Evolutionary conservation across 1,140 invertebrate genomes (phyloP).

Genomic region (Drosophila carrolli): DNA sequence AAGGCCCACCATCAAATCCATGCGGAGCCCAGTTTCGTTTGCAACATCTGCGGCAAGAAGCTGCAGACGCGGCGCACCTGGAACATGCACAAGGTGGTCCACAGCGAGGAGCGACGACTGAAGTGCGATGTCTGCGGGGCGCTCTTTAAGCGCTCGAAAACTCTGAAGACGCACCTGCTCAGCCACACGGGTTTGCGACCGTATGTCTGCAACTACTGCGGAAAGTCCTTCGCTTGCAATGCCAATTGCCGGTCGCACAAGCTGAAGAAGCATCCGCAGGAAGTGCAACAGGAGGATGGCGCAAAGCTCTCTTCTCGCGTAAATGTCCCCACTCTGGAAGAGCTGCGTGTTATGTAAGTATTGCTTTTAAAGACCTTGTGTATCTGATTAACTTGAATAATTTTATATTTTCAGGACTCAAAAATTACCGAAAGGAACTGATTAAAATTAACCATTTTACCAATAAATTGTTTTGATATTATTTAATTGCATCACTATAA

Average conservation of each 20-base stretch:
- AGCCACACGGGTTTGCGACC: slow-evolving; percentile 85
- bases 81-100: slow-evolving; percentile 85
- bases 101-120: slow-evolving; percentile 82
- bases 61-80: slow-evolving; percentile 85
- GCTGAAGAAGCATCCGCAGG: slow-evolving; percentile 84
- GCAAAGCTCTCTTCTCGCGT: slow-evolving; percentile 27
- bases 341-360: slow-evolving; percentile 62
- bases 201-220: slow-evolving; percentile 85
- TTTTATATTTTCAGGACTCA: slow-evolving; percentile 38
- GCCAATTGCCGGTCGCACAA: slow-evolving; percentile 85
- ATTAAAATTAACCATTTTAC: background rate
- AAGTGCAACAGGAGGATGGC: slow-evolving; percentile 65
- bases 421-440: slow-evolving; percentile 83
- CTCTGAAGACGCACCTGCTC: slow-evolving; percentile 84
- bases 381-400: background rate
- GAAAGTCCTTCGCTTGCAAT: slow-evolving; percentile 85
- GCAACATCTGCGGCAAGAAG: slow-evolving; percentile 85
- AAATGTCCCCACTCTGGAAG: slow-evolving; percentile 55
- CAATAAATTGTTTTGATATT: background rate
- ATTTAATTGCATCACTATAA: background rate
- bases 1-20: slow-evolving; percentile 84
- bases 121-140: slow-evolving; percentile 84
- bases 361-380: too few relatives aligned
- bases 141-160: slow-evolving; percentile 82
- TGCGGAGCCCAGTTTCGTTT: slow-evolving; percentile 83